Evolutionary conservation across 2,888 invertebrate genomes (phyloP), one percentile per base, ranked within the genome.

Genomic region (Nemotelus pantherinus): DNA sequence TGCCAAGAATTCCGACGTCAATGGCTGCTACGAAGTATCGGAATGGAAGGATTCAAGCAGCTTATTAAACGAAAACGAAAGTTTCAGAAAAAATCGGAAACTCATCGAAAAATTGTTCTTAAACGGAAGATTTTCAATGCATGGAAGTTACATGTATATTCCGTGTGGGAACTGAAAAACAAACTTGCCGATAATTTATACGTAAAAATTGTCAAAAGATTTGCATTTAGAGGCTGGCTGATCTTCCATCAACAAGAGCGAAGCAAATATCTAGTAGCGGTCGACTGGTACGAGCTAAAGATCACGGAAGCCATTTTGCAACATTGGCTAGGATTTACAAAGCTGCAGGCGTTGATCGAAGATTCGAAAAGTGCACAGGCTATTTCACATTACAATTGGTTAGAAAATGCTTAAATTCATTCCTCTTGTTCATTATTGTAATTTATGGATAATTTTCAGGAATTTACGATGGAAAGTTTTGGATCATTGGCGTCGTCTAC

Each of bases 261-360:
- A 57, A 86, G 90, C 80, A 91, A 91, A 83, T 87, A 88, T 82
- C 92, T 93, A 87, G 92, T 93, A 1, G 94, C 94, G 2, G 89
- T 90, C 77, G 94, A 94, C 84, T 92, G 92, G 85, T 90, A 91
- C 81, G 92, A 93, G 79, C 87, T 92, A 77, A 90, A 89, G 81
- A 82, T 91, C n/a, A 87, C 88, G 65, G 89, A 90, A 71, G 82
- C 87, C 60, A 87, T 87, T 68, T 90, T 92, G 71, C 86, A 86
- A 53, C 86, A 86, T 77, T 91, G 92, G 88, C 84, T 86, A 2
- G 84, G 86, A 64, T 88, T 88, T 41, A 85, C 88, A 0, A 84
- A 85, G 4, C 83, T 89, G 44, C 82, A 88, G 55, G 89, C 87
- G 81, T 84, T 88, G 67, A 88, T 90, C 79, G 87, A 88, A 77